A percentile compares a stretch with the other conserved stretches of the same genome.
Conservation (phyloP, 2,113 vertebrate species). For the Strix uralensis region DNA sequence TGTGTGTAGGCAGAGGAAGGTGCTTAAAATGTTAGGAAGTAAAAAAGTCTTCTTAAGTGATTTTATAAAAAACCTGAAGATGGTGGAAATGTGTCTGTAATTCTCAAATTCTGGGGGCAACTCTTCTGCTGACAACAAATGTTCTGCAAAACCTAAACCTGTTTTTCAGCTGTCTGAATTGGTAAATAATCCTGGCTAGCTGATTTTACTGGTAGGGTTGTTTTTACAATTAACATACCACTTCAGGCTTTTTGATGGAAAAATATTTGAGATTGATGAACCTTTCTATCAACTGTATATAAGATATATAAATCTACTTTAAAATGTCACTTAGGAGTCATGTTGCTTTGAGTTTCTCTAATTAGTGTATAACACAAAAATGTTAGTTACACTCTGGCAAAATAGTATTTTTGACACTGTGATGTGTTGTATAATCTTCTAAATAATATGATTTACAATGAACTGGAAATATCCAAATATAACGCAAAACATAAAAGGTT, state of each 20-base stretch:
- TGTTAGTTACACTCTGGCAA: not conserved
- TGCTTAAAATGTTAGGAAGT: not conserved
- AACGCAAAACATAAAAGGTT: not conserved
- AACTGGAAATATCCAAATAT: not conserved
- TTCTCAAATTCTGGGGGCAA: not conserved
- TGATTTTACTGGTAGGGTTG: not conserved
- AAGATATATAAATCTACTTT: not conserved
- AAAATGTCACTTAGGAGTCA: not conserved
- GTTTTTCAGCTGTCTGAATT: not conserved
- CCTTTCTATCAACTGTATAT: not conserved
- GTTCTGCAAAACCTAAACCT: not conserved
- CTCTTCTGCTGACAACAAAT: not conserved
- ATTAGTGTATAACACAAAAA: not conserved
- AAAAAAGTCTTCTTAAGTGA: not conserved
- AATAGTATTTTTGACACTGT: not conserved
- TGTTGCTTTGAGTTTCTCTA: not conserved
- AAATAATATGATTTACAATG: not conserved
- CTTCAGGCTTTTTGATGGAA: not conserved
- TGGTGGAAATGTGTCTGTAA: not conserved
- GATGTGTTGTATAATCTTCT: not conserved
- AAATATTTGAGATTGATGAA: not conserved
- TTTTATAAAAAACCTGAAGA: not conserved
- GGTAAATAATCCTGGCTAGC: not conserved
- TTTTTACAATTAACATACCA: not conserved
- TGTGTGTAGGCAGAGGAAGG: not conserved